phyloP scores from a whole-genome alignment of 2,797 vertebrate species.

The Hydrolagus colliei region DNA sequence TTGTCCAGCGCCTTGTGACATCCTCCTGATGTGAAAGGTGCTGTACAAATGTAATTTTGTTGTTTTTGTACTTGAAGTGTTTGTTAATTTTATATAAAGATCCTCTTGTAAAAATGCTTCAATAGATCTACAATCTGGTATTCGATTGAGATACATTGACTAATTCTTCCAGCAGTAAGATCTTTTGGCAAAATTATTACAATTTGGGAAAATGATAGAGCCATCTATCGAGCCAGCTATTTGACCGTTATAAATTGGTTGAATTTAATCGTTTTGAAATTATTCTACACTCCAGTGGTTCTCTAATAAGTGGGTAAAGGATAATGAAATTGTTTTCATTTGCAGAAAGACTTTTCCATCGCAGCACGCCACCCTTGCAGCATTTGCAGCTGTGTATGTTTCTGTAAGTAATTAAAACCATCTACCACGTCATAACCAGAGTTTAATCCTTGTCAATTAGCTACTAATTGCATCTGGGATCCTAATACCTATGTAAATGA shows the following conservation, averaged over 20 bases:
- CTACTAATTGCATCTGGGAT: not conserved
- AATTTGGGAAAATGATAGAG: not conserved
- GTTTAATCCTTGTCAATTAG: not conserved
- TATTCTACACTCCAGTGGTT: not conserved
- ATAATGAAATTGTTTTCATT: slow-evolving; percentile 49
- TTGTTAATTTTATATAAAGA: not conserved
- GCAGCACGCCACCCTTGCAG: slow-evolving; percentile 90
- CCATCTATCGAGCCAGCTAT: not conserved
- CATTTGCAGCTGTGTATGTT: slow-evolving; percentile 91
- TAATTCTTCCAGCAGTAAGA: not conserved
- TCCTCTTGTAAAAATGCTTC: not conserved
- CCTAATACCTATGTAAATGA: slow-evolving; percentile 8
- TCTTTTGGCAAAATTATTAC: not conserved
- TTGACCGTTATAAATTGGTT: not conserved
- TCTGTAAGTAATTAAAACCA: slow-evolving; percentile 74
- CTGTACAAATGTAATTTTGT: too few relatives aligned
- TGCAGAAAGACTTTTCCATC: slow-evolving; percentile 95
- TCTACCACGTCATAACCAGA: not conserved
- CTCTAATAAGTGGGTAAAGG: not conserved
- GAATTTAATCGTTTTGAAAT: not conserved
- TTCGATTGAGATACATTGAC: not conserved
- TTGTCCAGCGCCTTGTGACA: too few relatives aligned
- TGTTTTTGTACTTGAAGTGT: too few relatives aligned
- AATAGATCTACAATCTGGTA: not conserved
- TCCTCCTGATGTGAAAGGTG: too few relatives aligned